phyloP scores from a whole-genome alignment of 1,140 invertebrate species.

The Listronotus oregonensis region DNA sequence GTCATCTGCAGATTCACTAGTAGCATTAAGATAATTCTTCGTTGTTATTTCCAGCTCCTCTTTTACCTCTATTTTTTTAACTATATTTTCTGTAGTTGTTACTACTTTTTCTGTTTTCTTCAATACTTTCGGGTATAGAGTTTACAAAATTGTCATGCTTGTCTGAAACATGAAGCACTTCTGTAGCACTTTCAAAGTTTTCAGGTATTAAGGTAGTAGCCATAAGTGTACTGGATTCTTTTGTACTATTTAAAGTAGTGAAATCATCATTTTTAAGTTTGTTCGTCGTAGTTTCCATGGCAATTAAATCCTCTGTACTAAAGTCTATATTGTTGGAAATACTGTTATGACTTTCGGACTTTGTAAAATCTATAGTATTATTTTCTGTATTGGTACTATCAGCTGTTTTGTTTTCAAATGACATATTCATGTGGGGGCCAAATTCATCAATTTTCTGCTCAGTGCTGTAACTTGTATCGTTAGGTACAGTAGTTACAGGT shows the following conservation, averaged over 20 bases:
- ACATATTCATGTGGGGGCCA: background rate
- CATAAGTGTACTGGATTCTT: background rate
- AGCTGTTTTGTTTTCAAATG: too few species aligned
- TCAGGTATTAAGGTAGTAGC: background rate
- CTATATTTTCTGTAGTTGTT: too few species aligned
- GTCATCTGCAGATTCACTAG: background rate
- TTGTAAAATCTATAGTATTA: constrained; percentile 10
- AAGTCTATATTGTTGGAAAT: constrained; percentile 35
- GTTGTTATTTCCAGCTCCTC: too few species aligned
- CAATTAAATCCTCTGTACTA: constrained; percentile 52
- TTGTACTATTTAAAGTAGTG: background rate
- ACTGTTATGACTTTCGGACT: background rate
- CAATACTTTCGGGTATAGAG: too few species aligned
- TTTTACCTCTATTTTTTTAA: too few species aligned
- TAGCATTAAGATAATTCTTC: too few species aligned
- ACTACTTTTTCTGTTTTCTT: too few species aligned
- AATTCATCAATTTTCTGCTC: constrained; percentile 3
- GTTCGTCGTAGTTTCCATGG: constrained; percentile 52
- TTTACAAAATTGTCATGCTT: too few species aligned
- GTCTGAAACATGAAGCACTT: too few species aligned
- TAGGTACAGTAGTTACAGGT: background rate
- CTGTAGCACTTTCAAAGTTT: too few species aligned
- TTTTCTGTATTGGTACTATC: too few species aligned
- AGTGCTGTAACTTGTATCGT: background rate
- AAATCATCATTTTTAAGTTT: constrained; percentile 28